phyloP scores from a whole-genome alignment of 2,888 invertebrate species.

The Idaea aversata region DNA sequence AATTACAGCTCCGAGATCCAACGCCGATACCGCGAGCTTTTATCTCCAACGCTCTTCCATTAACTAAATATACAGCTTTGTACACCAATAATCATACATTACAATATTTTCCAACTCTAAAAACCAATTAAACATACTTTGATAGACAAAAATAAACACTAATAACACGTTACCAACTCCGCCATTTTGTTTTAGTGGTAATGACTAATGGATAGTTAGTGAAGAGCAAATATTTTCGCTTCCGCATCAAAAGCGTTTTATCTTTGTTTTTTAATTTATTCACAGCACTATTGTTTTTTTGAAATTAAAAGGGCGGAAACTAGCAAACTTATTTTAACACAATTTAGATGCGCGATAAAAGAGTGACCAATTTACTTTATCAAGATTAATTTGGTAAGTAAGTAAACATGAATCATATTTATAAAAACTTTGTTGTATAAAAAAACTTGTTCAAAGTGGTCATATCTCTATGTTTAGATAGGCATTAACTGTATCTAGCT shows the following conservation, averaged over 20 bases:
- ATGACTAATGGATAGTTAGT: conserved; percentile 60
- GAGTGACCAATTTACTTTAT: background rate
- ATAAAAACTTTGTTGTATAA: background rate
- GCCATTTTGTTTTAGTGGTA: conserved; percentile 53
- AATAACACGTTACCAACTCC: conserved; percentile 52
- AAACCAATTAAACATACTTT: conserved; percentile 77
- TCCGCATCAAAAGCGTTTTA: conserved; percentile 50
- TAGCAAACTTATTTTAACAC: conserved; percentile 35
- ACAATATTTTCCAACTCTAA: conserved; percentile 69
- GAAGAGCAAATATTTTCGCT: conserved; percentile 59
- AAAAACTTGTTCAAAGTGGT: too few species aligned
- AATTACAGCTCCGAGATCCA: conserved; percentile 66
- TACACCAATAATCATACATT: conserved; percentile 68
- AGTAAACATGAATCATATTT: conserved; percentile 5
- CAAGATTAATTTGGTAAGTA: conserved; percentile 4
- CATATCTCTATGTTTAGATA: too few species aligned
- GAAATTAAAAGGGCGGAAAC: conserved; percentile 44
- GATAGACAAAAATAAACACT: conserved; percentile 71
- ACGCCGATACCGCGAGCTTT: conserved; percentile 72
- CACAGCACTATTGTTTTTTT: conserved; percentile 49
- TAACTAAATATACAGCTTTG: conserved; percentile 79
- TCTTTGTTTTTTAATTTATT: conserved; percentile 57
- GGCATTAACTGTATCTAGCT: too few species aligned
- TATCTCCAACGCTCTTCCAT: conserved; percentile 77
- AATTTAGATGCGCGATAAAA: conserved; percentile 32